Base-by-base conservation (phyloP, 2,113 vertebrate genomes). In the Baryphthengus martii region DNA sequence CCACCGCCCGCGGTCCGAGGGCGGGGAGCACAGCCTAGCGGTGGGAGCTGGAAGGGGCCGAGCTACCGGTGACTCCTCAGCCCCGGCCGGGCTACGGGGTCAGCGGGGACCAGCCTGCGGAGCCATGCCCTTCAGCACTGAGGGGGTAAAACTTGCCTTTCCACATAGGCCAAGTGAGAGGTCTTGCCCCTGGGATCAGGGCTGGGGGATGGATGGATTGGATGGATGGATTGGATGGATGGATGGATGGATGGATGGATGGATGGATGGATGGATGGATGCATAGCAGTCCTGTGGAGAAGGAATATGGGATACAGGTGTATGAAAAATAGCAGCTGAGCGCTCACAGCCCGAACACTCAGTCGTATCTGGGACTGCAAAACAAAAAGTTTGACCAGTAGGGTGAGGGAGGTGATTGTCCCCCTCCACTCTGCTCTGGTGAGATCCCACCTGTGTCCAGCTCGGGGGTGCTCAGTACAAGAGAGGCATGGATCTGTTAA, bases 1-100 rank as follows among this genome's bases (percentile, higher is more conserved):
- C 50, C 35, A 12, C 44, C 39, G 68, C 56, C 67, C 24, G 62
- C 79, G 1, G 85, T 93, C 7, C 42, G 78, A 95, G 78, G 75
- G 44, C 62, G 44, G 28, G 88, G 82, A 95, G 96, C 96, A 49
- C 94, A 95, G 71, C 94, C 94, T 95, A 92, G 96, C 24, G 96
- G 91, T 66, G 18, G 74, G 2, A 55, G 29, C 21, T 4, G 13
- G 12, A 45, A 79, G 1, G 1, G 25, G 2, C 63, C 10, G 23
- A 23, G 40, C 31, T 35, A 45, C 18, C 39, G 1, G 35, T 2
- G 17, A 26, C 2, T 17, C 31, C 6, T 8, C 25, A 0, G 2
- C 6, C 31, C 11, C 25, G 62, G 12, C 26, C 19, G 9, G 33
- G 6, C 18, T 31, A 24, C 5, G 16, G 24, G 24, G 24, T 10